Conservation (phyloP, 2,113 vertebrate genomes). For the Scophthalmus maximus region DNA sequence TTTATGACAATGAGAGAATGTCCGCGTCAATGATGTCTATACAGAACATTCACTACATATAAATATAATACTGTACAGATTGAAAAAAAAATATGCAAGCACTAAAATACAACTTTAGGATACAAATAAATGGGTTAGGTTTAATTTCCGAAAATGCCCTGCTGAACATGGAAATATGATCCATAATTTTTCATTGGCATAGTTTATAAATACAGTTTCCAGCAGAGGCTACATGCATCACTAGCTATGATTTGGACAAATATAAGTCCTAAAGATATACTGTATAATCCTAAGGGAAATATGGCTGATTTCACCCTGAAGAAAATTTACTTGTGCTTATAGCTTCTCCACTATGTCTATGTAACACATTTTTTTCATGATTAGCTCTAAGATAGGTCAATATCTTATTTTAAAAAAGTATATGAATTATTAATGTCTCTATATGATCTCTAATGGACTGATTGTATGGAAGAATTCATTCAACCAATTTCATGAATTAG, state of each 20-base stretch:
- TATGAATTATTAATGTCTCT: conserved; percentile 4
- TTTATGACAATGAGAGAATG: too few relatives aligned
- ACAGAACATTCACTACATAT: conserved; percentile 11
- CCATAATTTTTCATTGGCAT: background rate
- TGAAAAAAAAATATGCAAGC: background rate
- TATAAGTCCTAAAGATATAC: too few relatives aligned
- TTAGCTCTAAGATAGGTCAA: conserved; percentile 1
- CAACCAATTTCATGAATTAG: background rate
- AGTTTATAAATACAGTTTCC: conserved; percentile 8
- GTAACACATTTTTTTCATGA: background rate
- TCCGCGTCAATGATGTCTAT: too few relatives aligned
- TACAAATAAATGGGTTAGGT: background rate
- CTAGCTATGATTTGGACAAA: conserved; percentile 3
- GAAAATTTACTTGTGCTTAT: conserved; percentile 47
- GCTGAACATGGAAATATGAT: conserved; percentile 15
- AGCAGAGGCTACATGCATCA: conserved; percentile 29
- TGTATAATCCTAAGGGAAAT: conserved; percentile 3
- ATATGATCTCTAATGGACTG: background rate
- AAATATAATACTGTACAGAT: conserved; percentile 19
- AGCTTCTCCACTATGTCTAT: background rate
- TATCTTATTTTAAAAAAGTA: conserved; percentile 28
- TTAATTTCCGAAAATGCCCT: conserved; percentile 2
- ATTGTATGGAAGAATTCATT: background rate
- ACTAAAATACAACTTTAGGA: background rate
- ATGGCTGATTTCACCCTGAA: conserved; percentile 19